Evolutionary conservation across 2,888 invertebrate species (phyloP).

Genomic region (Hermaeophaga mercurialis): DNA sequence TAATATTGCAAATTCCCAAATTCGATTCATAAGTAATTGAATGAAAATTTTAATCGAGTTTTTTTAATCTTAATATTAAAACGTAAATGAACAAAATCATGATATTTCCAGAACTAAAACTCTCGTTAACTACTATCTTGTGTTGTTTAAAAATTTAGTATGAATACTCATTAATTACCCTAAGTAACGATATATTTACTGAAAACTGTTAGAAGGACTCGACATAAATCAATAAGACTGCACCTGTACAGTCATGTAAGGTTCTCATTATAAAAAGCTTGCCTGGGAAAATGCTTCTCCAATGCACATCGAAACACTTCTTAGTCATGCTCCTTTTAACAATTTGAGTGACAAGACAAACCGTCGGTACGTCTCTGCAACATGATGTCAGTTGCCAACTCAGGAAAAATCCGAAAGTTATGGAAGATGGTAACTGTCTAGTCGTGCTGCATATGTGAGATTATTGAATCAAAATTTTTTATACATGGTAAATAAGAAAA

Average conservation of each 20-base stretch:
- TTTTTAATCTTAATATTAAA: too few species aligned
- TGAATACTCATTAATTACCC: not conserved
- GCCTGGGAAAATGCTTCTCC: constrained; percentile 27
- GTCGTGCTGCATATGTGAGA: not conserved
- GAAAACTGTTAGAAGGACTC: too few species aligned
- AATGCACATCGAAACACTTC: not conserved
- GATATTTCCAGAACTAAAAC: too few species aligned
- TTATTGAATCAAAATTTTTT: not conserved
- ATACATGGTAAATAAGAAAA: too few species aligned
- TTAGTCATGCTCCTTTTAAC: constrained; percentile 12
- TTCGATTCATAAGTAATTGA: too few species aligned
- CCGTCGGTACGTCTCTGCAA: constrained; percentile 20
- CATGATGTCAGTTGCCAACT: constrained; percentile 9
- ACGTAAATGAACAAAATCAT: too few species aligned
- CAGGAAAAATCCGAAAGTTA: constrained; percentile 7
- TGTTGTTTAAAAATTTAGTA: too few species aligned
- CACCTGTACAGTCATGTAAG: constrained; percentile 7
- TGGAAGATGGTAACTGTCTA: not conserved
- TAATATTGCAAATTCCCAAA: too few species aligned
- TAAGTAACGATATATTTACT: too few species aligned
- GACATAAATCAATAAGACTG: constrained; percentile 2
- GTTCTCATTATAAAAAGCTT: constrained; percentile 17
- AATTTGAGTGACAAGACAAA: constrained; percentile 26
- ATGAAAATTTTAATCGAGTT: too few species aligned
- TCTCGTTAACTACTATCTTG: too few species aligned